Percentiles rank a stretch among this genome's conserved stretches.
Evolutionary conservation across 1,140 invertebrate genomes (phyloP).

Genomic region (Dreissena rostriformis): DNA sequence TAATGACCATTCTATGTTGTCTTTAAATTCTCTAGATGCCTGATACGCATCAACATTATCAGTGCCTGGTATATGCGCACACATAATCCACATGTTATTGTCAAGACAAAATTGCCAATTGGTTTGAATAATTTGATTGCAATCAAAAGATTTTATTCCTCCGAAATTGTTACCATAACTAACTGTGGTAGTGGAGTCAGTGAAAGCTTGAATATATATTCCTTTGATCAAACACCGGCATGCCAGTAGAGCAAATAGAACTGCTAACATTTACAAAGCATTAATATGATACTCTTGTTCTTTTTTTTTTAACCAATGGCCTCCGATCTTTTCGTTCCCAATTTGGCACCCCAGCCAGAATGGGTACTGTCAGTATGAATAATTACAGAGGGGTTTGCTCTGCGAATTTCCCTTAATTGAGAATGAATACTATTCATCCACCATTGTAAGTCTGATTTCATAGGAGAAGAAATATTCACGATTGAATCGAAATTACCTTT

Average conservation of each 20-base stretch:
- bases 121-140: background rate
- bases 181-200: background rate
- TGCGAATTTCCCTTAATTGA: background rate
- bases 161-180: background rate
- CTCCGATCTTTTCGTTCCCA: background rate
- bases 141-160: slow-evolving; percentile 12
- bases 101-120: background rate
- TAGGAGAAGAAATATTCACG: background rate
- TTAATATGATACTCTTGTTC: background rate
- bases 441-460: slow-evolving; percentile 24
- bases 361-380: background rate
- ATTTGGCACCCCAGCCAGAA: slow-evolving; percentile 9
- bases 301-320: background rate
- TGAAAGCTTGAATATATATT: slow-evolving; percentile 3
- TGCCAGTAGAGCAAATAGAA: background rate
- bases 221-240: background rate
- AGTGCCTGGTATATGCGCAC: background rate
- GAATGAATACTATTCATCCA: slow-evolving; percentile 7
- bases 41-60: background rate
- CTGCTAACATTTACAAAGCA: slow-evolving; percentile 6
- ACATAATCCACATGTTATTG: background rate
- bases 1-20: background rate
- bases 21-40: background rate
- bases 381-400: background rate
- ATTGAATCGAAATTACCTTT: slow-evolving; percentile 12